Evolutionary conservation across 1,140 invertebrate species (phyloP), one percentile per base, ranked within the genome.

Genomic region (Lepidurus arcticus): DNA sequence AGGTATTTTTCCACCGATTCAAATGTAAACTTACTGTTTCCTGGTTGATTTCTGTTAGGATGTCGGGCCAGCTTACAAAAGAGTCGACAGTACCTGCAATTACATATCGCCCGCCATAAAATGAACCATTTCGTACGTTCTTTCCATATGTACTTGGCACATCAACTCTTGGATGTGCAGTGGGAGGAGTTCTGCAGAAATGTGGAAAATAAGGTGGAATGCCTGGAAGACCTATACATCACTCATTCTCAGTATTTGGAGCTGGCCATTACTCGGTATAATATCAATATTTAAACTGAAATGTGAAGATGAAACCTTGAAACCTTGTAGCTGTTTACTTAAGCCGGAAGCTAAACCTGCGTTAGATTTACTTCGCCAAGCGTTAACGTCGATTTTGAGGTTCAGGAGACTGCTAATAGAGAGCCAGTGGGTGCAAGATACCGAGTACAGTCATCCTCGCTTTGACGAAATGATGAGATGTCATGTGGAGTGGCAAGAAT

Each of bases 81-180:
- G 13, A 65, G 53, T 65, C 16, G 53, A 21, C 53, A 65, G 53
- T 65, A 11, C 13, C 53, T 65, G 8, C 53, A 65, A 16, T 21
- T 65, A 65, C 53, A 65, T 16, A 65, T 65, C 53, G 53, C 53
- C n/a, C 53, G 53, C 13, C 53, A 65, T 65, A 65, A 65, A 16
- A 65, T 65, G 53, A 21, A 65, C 21, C 53, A 65, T 16, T 65
- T 65, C 53, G 53, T 65, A 16, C 53, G 53, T 65, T 13, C 53
- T 65, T 65, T 65, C 53, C 53, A 65, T 16, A 16, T 65, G 53
- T 65, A 65, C 21, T 65, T 65, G 53, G 53, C 53, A 7, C 53
- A 65, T 16, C 16, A 65, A 21, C 13, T 65, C 16, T 21, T 65
- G 1, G 53, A 65, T 16, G 53, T 65, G 21, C 53, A 65, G 53